Base-by-base conservation (phyloP, 1,140 invertebrate species). In the Zaprionus kolodkinae region DNA sequence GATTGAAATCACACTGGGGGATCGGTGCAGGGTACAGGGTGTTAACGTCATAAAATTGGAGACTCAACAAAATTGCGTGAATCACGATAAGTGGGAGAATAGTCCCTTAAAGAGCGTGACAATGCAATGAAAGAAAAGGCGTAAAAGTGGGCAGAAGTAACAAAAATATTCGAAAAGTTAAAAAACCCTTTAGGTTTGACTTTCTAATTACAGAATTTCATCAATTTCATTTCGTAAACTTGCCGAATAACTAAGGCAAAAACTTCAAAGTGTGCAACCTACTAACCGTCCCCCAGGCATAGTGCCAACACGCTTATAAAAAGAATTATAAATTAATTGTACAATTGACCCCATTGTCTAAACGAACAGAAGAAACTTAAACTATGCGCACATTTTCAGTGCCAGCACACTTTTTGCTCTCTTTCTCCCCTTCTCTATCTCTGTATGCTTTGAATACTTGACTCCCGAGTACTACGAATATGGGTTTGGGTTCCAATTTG, bases 261-360 rank as follows among this genome's bases (percentile, higher is more conserved):
- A 30, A 33, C 38, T 21, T 43, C 17, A 50, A 50, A 50, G 17
- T 50, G 40, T 15, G n/a, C 25, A 64, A 21, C 40, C 40, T 38
- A 64, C 21, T 48, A 45, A 33, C 11, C 35, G 21, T 21, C 1
- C 55, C 27, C 27, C 6, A 36, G 30, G 61, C 45, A 60, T 52
- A 13, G 11, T 50, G 68, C 40, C 62, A 62, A 50, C 48, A 30
- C 33, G 35, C 61, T 76, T 76, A 67, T 59, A 35, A 52, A 45
- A 52, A 45, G 54, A 72, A 67, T 67, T 67, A 76, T 76, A 57
- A 67, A 76, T 76, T 76, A 76, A 76, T 76, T 76, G 74, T 72
- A 72, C 74, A 72, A 72, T 72, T 76, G 74, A 76, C 74, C 74
- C 70, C 50, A 61, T 76, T 72, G 27, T 43, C 50, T 25, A 45